Conservation (phyloP, 1,140 invertebrate species). For the Lordiphosa stackelbergi region DNA sequence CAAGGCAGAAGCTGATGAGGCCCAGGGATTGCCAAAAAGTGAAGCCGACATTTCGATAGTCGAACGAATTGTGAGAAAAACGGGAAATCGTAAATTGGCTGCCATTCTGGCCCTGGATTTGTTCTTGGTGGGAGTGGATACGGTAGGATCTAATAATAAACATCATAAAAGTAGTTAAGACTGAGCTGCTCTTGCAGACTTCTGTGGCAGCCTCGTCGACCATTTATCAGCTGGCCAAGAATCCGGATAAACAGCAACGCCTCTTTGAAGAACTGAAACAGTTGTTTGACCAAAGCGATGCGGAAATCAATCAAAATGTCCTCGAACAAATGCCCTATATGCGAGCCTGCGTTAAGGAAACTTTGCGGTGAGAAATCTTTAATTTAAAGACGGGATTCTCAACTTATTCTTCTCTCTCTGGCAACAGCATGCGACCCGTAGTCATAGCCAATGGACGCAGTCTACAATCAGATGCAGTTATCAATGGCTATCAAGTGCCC, state of each 20-base stretch:
- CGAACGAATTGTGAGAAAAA: slow-evolving; percentile 81
- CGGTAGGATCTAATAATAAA: slow-evolving; percentile 79
- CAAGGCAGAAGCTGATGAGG: slow-evolving; percentile 73
- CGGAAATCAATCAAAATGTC: slow-evolving; percentile 81
- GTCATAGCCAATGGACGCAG: slow-evolving; percentile 91
- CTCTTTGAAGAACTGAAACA: slow-evolving; percentile 84
- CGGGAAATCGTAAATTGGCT: slow-evolving; percentile 84
- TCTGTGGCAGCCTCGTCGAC: slow-evolving; percentile 87
- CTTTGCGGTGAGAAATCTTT: slow-evolving; percentile 82
- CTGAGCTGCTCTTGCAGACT: too few relatives aligned
- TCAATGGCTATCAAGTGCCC: slow-evolving; percentile 90
- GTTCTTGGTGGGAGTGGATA: slow-evolving; percentile 91
- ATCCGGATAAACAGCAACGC: slow-evolving; percentile 85
- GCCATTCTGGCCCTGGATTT: slow-evolving; percentile 88
- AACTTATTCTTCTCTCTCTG: not conserved
- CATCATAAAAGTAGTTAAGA: too few relatives aligned
- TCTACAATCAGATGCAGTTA: slow-evolving; percentile 86
- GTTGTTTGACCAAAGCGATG: slow-evolving; percentile 79
- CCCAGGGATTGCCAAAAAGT: slow-evolving; percentile 59
- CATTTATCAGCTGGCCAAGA: slow-evolving; percentile 87
- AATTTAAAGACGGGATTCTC: not conserved
- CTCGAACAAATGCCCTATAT: slow-evolving; percentile 87
- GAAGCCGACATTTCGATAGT: slow-evolving; percentile 81
- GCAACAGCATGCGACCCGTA: slow-evolving; percentile 88
- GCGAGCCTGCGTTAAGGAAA: slow-evolving; percentile 93